phyloP scores from a whole-genome alignment of 2,888 invertebrate genomes.

The Drosophila helvetica region DNA sequence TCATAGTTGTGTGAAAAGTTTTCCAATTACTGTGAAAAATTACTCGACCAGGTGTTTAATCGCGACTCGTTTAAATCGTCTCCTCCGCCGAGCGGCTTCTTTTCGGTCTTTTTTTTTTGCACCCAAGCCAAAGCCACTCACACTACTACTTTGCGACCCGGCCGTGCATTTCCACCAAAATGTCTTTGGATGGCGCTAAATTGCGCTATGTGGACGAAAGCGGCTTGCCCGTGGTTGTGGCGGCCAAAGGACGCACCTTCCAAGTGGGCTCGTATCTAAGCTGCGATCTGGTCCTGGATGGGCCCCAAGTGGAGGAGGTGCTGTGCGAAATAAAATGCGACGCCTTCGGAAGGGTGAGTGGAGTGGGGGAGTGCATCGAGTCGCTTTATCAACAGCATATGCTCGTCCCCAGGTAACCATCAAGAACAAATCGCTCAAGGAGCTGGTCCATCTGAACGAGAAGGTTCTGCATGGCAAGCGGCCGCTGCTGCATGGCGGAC shows the following conservation, averaged over 20 bases:
- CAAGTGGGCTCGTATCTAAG: conserved; percentile 78
- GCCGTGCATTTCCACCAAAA: conserved; percentile 50
- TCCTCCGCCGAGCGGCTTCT: conserved; percentile 43
- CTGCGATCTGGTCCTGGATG: conserved; percentile 77
- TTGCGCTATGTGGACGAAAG: conserved; percentile 68
- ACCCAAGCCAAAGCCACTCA: conserved; percentile 53
- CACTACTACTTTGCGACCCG: conserved; percentile 23
- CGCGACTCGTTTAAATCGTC: background rate
- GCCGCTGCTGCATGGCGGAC: conserved; percentile 74
- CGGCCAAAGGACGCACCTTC: conserved; percentile 80
- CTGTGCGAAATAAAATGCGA: conserved; percentile 82
- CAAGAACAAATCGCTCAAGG: conserved; percentile 71
- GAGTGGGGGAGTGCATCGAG: conserved; percentile 9
- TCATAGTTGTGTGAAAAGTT: conserved; percentile 7
- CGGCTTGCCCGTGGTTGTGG: conserved; percentile 44
- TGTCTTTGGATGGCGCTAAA: conserved; percentile 81
- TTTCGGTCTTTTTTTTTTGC: conserved; percentile 39
- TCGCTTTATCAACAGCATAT: conserved; percentile 2
- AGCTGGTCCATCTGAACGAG: conserved; percentile 77
- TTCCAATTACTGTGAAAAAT: conserved; percentile 3
- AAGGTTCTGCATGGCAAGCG: conserved; percentile 67
- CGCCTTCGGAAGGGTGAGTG: conserved; percentile 82
- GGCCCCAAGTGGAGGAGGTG: conserved; percentile 67
- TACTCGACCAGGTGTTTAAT: background rate
- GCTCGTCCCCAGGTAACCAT: conserved; percentile 74